A percentile compares a stretch with the other conserved stretches of the same genome.
phyloP scores from a whole-genome alignment of 92 coral and sea anemone genomes.

The Palythoa grandis region DNA sequence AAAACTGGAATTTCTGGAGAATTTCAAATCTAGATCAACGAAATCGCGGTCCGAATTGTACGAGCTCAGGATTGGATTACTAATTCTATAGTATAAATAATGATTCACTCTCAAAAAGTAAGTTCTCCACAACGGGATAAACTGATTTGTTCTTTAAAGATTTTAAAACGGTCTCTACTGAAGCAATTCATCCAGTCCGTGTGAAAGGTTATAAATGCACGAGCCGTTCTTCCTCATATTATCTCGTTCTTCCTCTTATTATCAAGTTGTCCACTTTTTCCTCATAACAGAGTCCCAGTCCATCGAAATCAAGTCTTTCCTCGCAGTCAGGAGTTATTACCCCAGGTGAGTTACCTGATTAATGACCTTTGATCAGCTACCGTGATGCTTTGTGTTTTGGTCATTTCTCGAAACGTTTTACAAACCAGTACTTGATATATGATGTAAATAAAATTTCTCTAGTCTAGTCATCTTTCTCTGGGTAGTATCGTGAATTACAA shows the following conservation, averaged over 20 bases:
- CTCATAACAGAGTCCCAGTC: slow-evolving; percentile 29
- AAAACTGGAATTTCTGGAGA: too few species aligned
- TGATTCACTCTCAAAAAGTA: too few species aligned
- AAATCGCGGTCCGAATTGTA: too few species aligned
- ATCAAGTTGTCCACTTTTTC: not conserved
- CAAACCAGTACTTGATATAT: not conserved
- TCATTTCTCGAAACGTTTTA: not conserved
- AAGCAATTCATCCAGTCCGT: too few species aligned
- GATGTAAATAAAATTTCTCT: not conserved
- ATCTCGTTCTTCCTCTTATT: not conserved
- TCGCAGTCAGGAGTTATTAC: slow-evolving; percentile 14
- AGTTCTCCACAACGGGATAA: too few species aligned
- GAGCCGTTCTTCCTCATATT: not conserved
- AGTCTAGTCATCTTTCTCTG: not conserved
- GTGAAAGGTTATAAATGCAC: too few species aligned
- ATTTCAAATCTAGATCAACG: too few species aligned
- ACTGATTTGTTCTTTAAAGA: too few species aligned
- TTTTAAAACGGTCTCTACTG: too few species aligned
- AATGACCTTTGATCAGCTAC: not conserved
- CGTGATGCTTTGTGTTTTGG: not conserved
- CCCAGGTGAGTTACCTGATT: slow-evolving; percentile 23
- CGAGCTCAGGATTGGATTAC: too few species aligned
- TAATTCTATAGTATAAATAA: too few species aligned
- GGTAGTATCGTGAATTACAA: not conserved
- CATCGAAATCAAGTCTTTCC: slow-evolving; percentile 36